A percentile compares a stretch with the other conserved stretches of the same genome.
Conservation (phyloP, 2,113 vertebrate genomes). For the Tretioscincus oriximinensis region DNA sequence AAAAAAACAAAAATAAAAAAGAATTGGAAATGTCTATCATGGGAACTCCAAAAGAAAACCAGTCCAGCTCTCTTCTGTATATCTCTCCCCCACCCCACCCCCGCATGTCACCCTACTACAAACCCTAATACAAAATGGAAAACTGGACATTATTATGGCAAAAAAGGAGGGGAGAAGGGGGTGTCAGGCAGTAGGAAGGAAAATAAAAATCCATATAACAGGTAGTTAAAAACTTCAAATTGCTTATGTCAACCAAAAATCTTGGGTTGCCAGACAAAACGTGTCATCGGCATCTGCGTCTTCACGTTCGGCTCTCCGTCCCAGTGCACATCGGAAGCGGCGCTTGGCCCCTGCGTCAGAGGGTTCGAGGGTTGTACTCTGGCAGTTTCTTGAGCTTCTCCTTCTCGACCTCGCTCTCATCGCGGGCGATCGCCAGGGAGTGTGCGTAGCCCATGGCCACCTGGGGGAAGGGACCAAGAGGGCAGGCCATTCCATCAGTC, state of each 20-base stretch:
- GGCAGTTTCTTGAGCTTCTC: conserved; percentile 91
- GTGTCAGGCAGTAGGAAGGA: background rate
- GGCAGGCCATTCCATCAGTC: background rate
- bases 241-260: conserved; percentile 51
- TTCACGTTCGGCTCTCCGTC: conserved; percentile 25
- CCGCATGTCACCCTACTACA: background rate
- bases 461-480: conserved; percentile 59
- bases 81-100: background rate
- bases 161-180: conserved; percentile 20
- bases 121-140: conserved; percentile 1
- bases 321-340: conserved; percentile 52
- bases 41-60: conserved; percentile 46
- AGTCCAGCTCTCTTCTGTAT: conserved; percentile 48
- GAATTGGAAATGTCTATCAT: conserved; percentile 47
- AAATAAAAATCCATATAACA: conserved; percentile 30
- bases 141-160: background rate
- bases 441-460: conserved; percentile 94
- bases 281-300: conserved; percentile 16
- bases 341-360: conserved; percentile 75
- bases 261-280: conserved; percentile 47
- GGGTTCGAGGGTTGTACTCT: conserved; percentile 92
- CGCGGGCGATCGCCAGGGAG: conserved; percentile 87
- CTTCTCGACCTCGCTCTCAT: conserved; percentile 83
- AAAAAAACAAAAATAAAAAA: too few relatives aligned
- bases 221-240: conserved; percentile 48